phyloP scores from a whole-genome alignment of 1,140 invertebrate species.

The Drosophila murphyi region DNA sequence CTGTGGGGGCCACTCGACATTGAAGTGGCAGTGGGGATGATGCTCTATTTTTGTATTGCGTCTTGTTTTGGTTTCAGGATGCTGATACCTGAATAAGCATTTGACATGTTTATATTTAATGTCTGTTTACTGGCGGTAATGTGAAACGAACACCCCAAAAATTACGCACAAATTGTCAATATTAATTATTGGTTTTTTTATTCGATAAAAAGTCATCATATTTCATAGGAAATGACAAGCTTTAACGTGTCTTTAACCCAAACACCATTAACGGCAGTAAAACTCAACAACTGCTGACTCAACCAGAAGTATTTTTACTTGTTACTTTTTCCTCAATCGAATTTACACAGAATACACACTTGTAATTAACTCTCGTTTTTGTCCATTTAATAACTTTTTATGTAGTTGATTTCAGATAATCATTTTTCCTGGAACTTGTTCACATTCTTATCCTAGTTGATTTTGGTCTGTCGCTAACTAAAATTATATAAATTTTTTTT shows the following conservation, averaged over 20 bases:
- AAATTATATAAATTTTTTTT: too few species aligned
- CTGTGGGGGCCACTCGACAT: too few species aligned
- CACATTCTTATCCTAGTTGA: background rate
- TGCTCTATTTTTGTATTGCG: constrained; percentile 60
- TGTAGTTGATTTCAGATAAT: background rate
- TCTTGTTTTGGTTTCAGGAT: constrained; percentile 4
- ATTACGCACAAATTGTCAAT: constrained; percentile 18
- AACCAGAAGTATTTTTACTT: background rate
- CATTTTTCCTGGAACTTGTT: background rate
- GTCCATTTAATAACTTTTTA: constrained; percentile 1
- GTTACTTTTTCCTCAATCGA: background rate
- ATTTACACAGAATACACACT: background rate
- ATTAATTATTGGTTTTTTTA: constrained; percentile 32
- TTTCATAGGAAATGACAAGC: constrained; percentile 19
- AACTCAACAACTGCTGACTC: background rate
- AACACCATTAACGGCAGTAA: background rate
- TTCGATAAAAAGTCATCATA: constrained; percentile 8
- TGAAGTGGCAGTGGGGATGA: background rate
- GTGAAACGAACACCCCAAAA: background rate
- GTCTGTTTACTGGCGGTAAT: background rate
- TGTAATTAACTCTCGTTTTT: constrained; percentile 1
- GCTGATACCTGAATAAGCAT: constrained; percentile 28
- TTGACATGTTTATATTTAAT: constrained; percentile 27
- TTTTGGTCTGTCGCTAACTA: background rate
- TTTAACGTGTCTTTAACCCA: background rate